Percentiles rank a stretch among this genome's conserved stretches.
Conservation (phyloP, 2,113 vertebrate species). For the Tringa solitaria region DNA sequence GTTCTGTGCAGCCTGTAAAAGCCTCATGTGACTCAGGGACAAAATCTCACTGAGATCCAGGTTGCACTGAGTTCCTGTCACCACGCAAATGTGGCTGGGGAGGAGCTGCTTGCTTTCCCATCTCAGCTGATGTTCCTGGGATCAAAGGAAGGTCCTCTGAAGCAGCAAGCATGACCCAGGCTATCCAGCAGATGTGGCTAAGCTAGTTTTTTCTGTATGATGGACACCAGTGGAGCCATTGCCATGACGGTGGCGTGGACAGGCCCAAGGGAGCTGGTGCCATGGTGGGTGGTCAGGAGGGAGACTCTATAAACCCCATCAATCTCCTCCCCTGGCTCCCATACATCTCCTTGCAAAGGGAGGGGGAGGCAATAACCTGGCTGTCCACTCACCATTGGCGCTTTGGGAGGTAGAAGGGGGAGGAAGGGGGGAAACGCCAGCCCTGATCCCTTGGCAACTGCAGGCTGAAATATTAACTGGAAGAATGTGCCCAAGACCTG, state of each 20-base stretch:
- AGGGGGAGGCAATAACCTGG: constrained; percentile 58
- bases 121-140: neutral
- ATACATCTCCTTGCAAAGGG: constrained; percentile 52
- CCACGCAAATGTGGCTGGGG: accelerated
- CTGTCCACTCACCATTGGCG: constrained; percentile 12
- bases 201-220: neutral
- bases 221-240: neutral
- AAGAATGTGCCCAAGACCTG: constrained; percentile 70
- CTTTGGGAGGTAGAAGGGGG: constrained; percentile 56
- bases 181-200: neutral
- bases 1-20: neutral
- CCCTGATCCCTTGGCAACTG: constrained; percentile 70
- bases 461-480: constrained; percentile 75
- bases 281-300: constrained; percentile 50
- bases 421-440: constrained; percentile 72
- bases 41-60: neutral
- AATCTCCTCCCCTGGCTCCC: constrained; percentile 43
- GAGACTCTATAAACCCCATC: constrained; percentile 56
- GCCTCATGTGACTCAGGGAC: neutral
- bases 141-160: neutral
- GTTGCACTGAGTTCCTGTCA: neutral
- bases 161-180: neutral
- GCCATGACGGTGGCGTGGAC: neutral
- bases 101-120: neutral
- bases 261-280: neutral